Evolutionary conservation across 2,113 vertebrate genomes (phyloP).

Genomic region (Chrysemys picta): DNA sequence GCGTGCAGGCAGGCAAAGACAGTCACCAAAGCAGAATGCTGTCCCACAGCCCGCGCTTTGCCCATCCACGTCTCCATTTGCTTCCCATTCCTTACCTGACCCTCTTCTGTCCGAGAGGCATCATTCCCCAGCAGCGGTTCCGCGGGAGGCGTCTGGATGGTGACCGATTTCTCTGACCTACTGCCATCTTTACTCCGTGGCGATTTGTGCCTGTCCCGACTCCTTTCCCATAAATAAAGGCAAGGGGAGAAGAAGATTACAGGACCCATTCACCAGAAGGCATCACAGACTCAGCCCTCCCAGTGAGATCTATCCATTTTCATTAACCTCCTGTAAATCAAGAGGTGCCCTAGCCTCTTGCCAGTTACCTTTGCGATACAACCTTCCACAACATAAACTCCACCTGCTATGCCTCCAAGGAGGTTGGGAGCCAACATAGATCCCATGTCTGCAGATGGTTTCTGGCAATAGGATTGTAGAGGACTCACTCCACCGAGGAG

Average conservation of each 20-base stretch:
- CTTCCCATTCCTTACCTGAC: slow-evolving; percentile 83
- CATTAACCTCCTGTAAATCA: not conserved
- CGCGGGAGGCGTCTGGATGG: slow-evolving; percentile 89
- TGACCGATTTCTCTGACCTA: slow-evolving; percentile 94
- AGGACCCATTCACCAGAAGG: not conserved
- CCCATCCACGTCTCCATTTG: not conserved
- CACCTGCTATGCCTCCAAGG: not conserved
- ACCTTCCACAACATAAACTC: not conserved
- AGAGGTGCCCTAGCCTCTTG: not conserved
- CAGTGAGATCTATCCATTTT: not conserved
- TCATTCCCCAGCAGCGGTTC: slow-evolving; percentile 89
- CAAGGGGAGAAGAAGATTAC: not conserved
- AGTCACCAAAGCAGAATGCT: not conserved
- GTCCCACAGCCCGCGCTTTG: not conserved
- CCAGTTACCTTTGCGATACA: not conserved
- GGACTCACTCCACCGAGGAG: not conserved
- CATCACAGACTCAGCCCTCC: not conserved
- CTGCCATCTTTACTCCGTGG: slow-evolving; percentile 90
- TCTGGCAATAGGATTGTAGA: not conserved
- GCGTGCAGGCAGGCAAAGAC: fast-evolving
- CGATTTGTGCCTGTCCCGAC: slow-evolving; percentile 91
- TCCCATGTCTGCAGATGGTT: not conserved
- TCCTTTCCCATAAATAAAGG: slow-evolving; percentile 84
- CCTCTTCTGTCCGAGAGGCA: slow-evolving; percentile 80
- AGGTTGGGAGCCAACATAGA: not conserved